Evolutionary conservation across 1,140 invertebrate genomes (phyloP).

Genomic region (Heterodera carotae): DNA sequence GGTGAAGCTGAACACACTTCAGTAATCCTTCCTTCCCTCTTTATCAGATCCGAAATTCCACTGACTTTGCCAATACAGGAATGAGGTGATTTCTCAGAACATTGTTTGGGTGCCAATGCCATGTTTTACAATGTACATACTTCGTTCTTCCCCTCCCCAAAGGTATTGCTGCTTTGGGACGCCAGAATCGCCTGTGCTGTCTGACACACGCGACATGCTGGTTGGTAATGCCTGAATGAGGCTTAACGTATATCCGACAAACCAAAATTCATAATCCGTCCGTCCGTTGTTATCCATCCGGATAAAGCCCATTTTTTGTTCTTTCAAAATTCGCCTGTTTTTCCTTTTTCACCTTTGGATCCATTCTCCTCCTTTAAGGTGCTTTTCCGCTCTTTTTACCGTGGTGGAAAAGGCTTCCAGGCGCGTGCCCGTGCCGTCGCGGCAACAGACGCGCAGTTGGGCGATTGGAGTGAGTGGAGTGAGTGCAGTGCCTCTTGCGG

Average conservation of each 20-base stretch:
- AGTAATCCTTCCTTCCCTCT: neutral
- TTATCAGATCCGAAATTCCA: conserved; percentile 56
- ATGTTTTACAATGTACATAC: conserved; percentile 11
- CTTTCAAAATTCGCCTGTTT: no score
- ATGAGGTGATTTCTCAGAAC: conserved; percentile 53
- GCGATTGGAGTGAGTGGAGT: conserved; percentile 56
- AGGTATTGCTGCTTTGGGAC: conserved; percentile 65
- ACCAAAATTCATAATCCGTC: no score
- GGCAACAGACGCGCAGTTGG: conserved; percentile 46
- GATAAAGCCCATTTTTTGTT: no score
- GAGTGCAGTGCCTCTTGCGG: conserved; percentile 59
- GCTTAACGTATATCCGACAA: no score
- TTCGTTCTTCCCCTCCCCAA: conserved; percentile 27
- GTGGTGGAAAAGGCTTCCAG: conserved; percentile 64
- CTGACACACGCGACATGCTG: conserved; percentile 64
- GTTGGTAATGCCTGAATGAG: conserved; percentile 4
- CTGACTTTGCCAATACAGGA: conserved; percentile 65
- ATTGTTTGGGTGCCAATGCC: neutral
- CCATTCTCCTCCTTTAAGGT: conserved; percentile 7
- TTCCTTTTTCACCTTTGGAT: no score
- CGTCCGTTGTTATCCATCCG: no score
- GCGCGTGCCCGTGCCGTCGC: conserved; percentile 56
- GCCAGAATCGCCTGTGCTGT: conserved; percentile 54
- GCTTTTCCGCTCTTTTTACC: conserved; percentile 64
- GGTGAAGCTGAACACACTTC: neutral